phyloP scores from a whole-genome alignment of 2,113 vertebrate genomes.

The Sigmodon hispidus region DNA sequence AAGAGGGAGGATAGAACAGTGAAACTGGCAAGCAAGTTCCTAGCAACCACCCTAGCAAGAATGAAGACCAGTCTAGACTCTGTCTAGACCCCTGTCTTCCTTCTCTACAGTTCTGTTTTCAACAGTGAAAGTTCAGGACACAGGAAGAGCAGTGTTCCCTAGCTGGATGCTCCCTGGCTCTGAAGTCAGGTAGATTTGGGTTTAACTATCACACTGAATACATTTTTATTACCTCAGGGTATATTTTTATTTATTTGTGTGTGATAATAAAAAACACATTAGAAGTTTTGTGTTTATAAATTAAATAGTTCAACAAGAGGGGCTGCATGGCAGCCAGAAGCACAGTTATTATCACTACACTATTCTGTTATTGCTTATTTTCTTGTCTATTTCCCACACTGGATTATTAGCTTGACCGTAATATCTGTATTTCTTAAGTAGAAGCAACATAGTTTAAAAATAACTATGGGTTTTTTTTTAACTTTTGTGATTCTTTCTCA shows the following conservation, averaged over 20 bases:
- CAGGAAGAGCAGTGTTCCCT: not conserved
- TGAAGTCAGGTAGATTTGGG: not conserved
- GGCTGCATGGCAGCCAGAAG: not conserved
- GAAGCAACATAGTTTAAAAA: not conserved
- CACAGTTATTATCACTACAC: not conserved
- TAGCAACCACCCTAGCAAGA: not conserved
- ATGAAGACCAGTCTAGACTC: not conserved
- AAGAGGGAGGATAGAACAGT: not conserved
- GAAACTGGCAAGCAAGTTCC: not conserved
- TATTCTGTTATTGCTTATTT: not conserved
- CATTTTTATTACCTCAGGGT: not conserved
- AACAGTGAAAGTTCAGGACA: not conserved
- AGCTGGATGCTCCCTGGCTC: not conserved
- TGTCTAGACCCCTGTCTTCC: not conserved
- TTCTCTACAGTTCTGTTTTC: not conserved
- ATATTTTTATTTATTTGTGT: constrained; percentile 4
- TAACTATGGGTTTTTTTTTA: not conserved
- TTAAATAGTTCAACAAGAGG: not conserved
- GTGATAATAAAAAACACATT: not conserved
- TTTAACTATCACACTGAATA: not conserved
- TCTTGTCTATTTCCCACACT: not conserved
- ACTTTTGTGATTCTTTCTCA: not conserved
- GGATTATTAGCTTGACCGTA: not conserved
- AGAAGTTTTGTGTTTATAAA: not conserved
- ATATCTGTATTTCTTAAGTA: not conserved